Evolutionary conservation across 1,140 invertebrate genomes (phyloP).

Genomic region (Monomorium pharaonis): DNA sequence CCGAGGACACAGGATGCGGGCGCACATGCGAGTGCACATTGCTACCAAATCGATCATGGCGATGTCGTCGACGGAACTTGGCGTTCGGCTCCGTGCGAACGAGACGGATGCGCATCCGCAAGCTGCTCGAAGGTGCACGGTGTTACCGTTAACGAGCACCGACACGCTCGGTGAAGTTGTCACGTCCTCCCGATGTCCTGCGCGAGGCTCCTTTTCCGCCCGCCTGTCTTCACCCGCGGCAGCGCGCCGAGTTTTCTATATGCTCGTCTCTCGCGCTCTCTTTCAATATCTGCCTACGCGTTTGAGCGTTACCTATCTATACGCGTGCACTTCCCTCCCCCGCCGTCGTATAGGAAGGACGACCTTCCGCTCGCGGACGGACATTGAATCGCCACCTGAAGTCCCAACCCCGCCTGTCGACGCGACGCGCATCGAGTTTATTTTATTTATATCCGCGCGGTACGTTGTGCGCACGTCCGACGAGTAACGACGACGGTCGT

Average conservation of each 20-base stretch:
- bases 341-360: conserved; percentile 6
- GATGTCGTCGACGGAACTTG: background rate
- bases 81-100: conserved; percentile 11
- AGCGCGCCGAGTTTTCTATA: background rate
- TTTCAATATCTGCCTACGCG: background rate
- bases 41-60: conserved; percentile 27
- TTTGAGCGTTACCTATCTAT: background rate
- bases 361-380: conserved; percentile 27
- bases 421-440: conserved; percentile 15
- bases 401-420: background rate
- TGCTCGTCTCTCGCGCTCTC: too few species aligned
- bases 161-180: conserved; percentile 74
- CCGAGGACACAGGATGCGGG: background rate
- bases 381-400: conserved; percentile 66
- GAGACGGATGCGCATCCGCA: conserved; percentile 51
- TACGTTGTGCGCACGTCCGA: background rate
- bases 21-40: background rate
- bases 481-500: conserved; percentile 2
- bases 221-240: background rate
- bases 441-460: conserved; percentile 65
- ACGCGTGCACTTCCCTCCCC: background rate
- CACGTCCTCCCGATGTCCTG: conserved; percentile 67
- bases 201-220: conserved; percentile 4
- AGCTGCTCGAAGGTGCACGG: conserved; percentile 67
- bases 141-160: conserved; percentile 82